phyloP scores from a whole-genome alignment of 2,113 vertebrate genomes.

The Ceuthmochares aereus region DNA sequence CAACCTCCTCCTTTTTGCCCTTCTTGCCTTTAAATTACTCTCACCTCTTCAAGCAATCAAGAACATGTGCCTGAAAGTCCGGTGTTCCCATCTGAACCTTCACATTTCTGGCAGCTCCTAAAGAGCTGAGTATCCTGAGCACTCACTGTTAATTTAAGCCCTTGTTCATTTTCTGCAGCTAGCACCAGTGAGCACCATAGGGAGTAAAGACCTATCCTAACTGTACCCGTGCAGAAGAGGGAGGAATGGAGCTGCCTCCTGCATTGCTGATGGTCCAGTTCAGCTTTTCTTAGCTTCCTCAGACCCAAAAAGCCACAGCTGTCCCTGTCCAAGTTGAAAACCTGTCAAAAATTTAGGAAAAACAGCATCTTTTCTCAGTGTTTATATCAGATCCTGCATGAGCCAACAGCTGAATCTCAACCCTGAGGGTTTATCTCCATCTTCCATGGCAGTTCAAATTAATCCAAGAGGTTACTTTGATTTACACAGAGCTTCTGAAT shows the following conservation, averaged over 20 bases:
- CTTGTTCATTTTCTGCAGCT: not conserved
- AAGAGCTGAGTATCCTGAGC: not conserved
- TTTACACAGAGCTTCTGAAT: not conserved
- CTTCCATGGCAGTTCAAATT: not conserved
- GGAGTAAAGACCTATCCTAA: not conserved
- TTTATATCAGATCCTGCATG: not conserved
- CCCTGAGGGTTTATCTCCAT: not conserved
- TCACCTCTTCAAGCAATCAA: not conserved
- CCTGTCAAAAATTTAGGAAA: not conserved
- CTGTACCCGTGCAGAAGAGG: rapidly evolving
- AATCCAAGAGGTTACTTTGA: not conserved
- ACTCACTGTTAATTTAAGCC: not conserved
- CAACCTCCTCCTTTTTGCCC: not conserved
- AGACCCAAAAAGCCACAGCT: not conserved
- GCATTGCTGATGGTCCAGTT: not conserved
- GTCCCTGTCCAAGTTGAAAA: not conserved
- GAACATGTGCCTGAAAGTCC: not conserved
- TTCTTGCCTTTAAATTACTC: not conserved
- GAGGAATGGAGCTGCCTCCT: not conserved
- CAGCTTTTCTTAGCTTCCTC: not conserved
- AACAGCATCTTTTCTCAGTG: not conserved
- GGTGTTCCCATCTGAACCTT: not conserved
- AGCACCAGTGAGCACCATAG: not conserved
- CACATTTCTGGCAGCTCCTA: not conserved
- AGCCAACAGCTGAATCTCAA: not conserved